These are phyloP conservation scores for Ambastaia sidthimunki DNA, from an alignment of 2,797 vertebrate genomes.

Conservation along the genomic window DNA sequence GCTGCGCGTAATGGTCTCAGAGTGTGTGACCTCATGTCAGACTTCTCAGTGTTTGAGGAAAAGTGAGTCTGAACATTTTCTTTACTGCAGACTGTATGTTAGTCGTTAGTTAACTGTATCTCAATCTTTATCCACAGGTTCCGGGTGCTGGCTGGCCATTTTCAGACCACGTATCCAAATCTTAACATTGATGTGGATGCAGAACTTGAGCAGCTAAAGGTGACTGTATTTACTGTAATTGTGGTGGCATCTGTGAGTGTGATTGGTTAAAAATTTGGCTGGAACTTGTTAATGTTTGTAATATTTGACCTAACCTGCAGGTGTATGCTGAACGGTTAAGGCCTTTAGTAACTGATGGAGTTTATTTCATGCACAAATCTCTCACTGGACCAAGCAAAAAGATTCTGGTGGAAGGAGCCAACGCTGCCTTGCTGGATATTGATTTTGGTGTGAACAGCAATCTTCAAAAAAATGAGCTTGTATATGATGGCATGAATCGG, in stretches of 20 bases:
- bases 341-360: conserved; percentile 82
- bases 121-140: conserved; percentile 69
- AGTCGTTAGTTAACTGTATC: not conserved
- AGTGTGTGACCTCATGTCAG: conserved; percentile 82
- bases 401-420: conserved; percentile 85
- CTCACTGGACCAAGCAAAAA: conserved; percentile 82
- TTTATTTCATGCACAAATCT: conserved; percentile 84
- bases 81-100: not conserved
- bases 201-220: conserved; percentile 82
- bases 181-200: conserved; percentile 76
- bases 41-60: conserved; percentile 81
- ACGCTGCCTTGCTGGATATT: conserved; percentile 83
- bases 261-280: too few relatives aligned
- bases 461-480: not conserved
- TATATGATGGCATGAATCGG: not conserved
- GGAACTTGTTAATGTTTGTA: not conserved
- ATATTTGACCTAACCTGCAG: conserved; percentile 58
- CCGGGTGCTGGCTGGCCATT: conserved; percentile 79
- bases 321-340: conserved; percentile 74
- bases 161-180: conserved; percentile 79
- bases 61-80: conserved; percentile 73
- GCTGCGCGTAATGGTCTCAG: conserved; percentile 83
- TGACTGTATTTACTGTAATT: conserved; percentile 54
- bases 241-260: too few relatives aligned
- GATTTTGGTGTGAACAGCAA: conserved; percentile 78